Evolutionary conservation across 2,113 vertebrate genomes (phyloP), one percentile per base, ranked within the genome.

Genomic region (Burhinus oedicnemus): DNA sequence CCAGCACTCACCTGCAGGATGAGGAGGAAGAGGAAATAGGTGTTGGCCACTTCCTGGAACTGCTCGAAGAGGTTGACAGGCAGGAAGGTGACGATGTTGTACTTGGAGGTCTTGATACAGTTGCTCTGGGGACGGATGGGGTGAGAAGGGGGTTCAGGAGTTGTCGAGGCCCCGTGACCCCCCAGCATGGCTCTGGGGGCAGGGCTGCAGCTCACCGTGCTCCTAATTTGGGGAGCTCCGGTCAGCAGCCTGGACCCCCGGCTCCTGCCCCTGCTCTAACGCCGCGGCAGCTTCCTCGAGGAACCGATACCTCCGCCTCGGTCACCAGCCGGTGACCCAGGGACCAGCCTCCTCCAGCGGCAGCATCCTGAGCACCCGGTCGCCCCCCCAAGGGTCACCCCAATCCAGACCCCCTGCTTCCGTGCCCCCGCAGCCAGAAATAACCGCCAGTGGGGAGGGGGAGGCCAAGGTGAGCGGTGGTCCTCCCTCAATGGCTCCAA

Each of bases 11-110:
- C 99, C 99, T 99, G 99, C 71, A 99, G 98, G 88, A 99, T 99
- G 96, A 99, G 99, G 91, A 99, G 98, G 98, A 99, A 99, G 84
- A 99, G 98, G 96, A 99, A 99, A 98, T 99, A 99, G 44, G 99
- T 99, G 95, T 99, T 99, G 96, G 99, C 99, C 96, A 99, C 99
- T 98, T 99, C 99, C 97, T 99, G 99, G 98, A 99, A 99, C 98
- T 99, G 99, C 98, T 99, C 99, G 49, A 99, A 99, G 95, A 99
- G 98, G 98, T 99, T 99, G 98, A 99, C 98, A 38, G 99, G 99
- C 96, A 99, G 98, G 98, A 99, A 99, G 83, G 99, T 99, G 97
- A 99, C 71, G 25, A 99, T 95, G 92, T 99, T 99, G 98, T 99
- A 99, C 97, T 99, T 99, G 82, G 99, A 99, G 93, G 99, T 99